Evolutionary conservation across 1,140 invertebrate genomes (phyloP), one percentile per base, ranked within the genome.

Genomic region (Drosophila subobscura): DNA sequence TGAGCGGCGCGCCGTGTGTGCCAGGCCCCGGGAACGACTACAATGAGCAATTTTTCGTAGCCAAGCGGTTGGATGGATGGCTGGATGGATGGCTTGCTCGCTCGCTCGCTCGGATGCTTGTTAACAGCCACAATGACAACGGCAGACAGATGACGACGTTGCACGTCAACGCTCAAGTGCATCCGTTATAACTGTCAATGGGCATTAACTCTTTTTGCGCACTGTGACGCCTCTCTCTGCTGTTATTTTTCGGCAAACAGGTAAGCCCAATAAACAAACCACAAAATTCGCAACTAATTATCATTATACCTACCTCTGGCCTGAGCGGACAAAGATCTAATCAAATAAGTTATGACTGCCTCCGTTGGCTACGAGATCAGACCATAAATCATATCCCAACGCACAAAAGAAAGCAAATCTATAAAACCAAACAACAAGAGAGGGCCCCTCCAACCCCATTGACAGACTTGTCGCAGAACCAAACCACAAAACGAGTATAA

Each of bases 151-250:
- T 75, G 72, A 75, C 72, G 63, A 75, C 56, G 72, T 61, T 55
- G 53, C 60, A 67, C 58, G 61, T 86, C 83, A 86, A 72, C 83
- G 81, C 83, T 81, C 83, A 88, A 88, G 70, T 86, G 81, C 83
- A 86, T 81, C 81, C 81, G 81, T 88, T 86, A 86, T 75, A 88
- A 88, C 81, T 86, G 81, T 86, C 77, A 54, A 75, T 88, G 45
- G 72, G 55, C 54, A 75, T 75, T 79, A 74, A 74, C 70, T 73
- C 51, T 55, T 58, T 6, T 23, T 2, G 25, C 16, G 23, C 55
- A 49, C 14, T 20, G 10, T 8, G 14, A 27, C 8, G 23, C 8
- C 5, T 22, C 16, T 22, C 10, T 12, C 10, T 12, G 76, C 66
- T 61, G 84, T 84, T 68, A 57, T 66, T 70, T 61, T 23, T 6